These are phyloP conservation scores for Argentina silus DNA, from an alignment of 2,797 vertebrate species.

Conservation along the genomic window DNA sequence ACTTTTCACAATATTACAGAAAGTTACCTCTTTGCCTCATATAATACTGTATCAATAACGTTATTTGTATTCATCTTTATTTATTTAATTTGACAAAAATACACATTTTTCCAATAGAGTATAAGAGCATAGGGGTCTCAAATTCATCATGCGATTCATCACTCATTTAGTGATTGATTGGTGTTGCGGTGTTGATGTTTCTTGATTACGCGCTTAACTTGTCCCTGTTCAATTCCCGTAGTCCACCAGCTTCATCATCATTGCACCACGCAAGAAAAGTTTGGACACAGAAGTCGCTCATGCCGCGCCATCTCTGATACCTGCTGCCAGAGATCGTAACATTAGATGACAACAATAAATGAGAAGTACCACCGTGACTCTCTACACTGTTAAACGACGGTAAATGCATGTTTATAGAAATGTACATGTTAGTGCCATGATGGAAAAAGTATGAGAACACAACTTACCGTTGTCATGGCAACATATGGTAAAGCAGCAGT, in stretches of 20 bases:
- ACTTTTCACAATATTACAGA: neutral
- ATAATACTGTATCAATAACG: neutral
- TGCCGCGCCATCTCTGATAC: slow-evolving; percentile 16
- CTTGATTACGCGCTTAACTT: slow-evolving; percentile 2
- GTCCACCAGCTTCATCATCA: slow-evolving; percentile 16
- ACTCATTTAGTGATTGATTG: neutral
- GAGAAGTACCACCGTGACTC: neutral
- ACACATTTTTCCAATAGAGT: no score
- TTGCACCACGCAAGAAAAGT: slow-evolving; percentile 39
- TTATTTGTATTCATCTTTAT: no score
- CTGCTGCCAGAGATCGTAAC: slow-evolving; percentile 6
- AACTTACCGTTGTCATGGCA: slow-evolving; percentile 69
- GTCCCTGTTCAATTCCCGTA: slow-evolving; percentile 54
- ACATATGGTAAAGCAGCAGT: slow-evolving; percentile 47
- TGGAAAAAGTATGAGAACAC: slow-evolving; percentile 14
- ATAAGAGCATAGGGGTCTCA: no score
- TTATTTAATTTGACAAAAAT: no score
- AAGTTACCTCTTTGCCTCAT: neutral
- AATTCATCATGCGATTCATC: no score
- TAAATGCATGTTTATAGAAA: slow-evolving; percentile 23
- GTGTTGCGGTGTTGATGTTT: neutral
- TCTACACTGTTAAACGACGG: slow-evolving; percentile 21
- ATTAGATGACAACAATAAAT: slow-evolving; percentile 6
- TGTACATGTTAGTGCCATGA: neutral
- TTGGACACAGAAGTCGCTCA: slow-evolving; percentile 23